Conservation (phyloP, 2,888 invertebrate species). For the Galerucella pusilla region DNA sequence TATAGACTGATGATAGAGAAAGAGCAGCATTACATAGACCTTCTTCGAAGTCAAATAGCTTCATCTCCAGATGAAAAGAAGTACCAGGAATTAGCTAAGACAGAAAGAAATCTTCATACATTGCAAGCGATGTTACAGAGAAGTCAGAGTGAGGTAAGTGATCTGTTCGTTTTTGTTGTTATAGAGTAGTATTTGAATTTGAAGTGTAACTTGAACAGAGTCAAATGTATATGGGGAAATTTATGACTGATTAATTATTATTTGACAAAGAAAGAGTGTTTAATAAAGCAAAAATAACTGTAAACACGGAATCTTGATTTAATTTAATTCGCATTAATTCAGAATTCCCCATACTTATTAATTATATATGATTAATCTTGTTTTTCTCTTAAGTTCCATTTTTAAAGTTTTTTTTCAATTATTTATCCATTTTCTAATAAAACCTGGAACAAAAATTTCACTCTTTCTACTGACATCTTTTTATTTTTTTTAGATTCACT, state of each 20-base stretch:
- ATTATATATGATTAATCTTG: too few species aligned
- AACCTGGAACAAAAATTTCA: not conserved
- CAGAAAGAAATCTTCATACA: slow-evolving; percentile 71
- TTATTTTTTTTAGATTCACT: not conserved
- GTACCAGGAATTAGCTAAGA: slow-evolving; percentile 69
- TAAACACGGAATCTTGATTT: too few species aligned
- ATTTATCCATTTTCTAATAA: too few species aligned
- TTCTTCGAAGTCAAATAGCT: slow-evolving; percentile 76
- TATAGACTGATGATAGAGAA: slow-evolving; percentile 90
- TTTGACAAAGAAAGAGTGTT: too few species aligned
- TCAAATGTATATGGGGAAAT: not conserved
- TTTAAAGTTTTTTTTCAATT: too few species aligned
- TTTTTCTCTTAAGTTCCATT: too few species aligned
- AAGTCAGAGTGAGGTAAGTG: slow-evolving; percentile 59
- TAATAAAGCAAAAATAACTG: too few species aligned
- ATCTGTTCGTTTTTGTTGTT: not conserved
- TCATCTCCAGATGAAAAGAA: slow-evolving; percentile 64
- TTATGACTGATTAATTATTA: too few species aligned
- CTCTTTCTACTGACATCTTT: not conserved
- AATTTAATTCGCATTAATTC: too few species aligned
- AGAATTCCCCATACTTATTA: too few species aligned
- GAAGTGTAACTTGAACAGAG: slow-evolving; percentile 3
- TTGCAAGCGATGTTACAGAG: slow-evolving; percentile 70
- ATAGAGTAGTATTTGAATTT: slow-evolving; percentile 5
- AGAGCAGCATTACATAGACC: slow-evolving; percentile 84